phyloP scores from a whole-genome alignment of 2,797 vertebrate species.

The Remorina albescens region DNA sequence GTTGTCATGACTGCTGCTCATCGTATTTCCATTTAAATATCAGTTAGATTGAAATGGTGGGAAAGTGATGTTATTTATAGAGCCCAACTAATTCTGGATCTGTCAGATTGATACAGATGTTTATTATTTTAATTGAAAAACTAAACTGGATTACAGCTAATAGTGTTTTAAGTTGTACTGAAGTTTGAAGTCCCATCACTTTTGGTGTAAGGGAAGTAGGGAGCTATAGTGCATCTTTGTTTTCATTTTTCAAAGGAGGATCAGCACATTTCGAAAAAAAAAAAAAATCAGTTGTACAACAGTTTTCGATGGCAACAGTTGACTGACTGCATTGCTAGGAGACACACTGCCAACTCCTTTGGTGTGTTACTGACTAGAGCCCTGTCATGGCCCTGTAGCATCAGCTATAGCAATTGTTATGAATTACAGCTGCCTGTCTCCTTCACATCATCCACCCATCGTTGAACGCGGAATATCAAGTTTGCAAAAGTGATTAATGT shows the following conservation, averaged over 20 bases:
- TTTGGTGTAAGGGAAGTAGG: not conserved
- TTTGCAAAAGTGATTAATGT: too few species aligned
- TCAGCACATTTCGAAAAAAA: too few species aligned
- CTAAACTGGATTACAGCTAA: not conserved
- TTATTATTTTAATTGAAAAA: not conserved
- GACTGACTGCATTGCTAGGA: constrained; percentile 22
- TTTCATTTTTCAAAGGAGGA: constrained; percentile 2
- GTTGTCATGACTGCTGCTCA: constrained; percentile 35
- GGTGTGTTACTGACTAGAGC: not conserved
- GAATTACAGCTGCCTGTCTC: constrained; percentile 1
- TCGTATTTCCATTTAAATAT: constrained; percentile 46
- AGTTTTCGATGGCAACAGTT: constrained; percentile 17
- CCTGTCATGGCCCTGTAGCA: not conserved
- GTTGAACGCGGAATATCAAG: not conserved
- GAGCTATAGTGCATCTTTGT: constrained; percentile 15
- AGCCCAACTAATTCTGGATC: constrained; percentile 15
- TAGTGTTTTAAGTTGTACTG: not conserved
- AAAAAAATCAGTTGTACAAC: constrained; percentile 2
- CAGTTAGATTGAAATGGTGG: constrained; percentile 13
- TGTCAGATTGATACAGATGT: not conserved
- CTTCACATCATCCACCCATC: not conserved
- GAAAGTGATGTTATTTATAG: constrained; percentile 3
- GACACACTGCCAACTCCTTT: not conserved
- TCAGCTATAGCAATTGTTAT: constrained; percentile 11
- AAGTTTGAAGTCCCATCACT: constrained; percentile 2